phyloP scores from a whole-genome alignment of 2,888 invertebrate species.

The Bursaphelenchus okinawaensis region DNA sequence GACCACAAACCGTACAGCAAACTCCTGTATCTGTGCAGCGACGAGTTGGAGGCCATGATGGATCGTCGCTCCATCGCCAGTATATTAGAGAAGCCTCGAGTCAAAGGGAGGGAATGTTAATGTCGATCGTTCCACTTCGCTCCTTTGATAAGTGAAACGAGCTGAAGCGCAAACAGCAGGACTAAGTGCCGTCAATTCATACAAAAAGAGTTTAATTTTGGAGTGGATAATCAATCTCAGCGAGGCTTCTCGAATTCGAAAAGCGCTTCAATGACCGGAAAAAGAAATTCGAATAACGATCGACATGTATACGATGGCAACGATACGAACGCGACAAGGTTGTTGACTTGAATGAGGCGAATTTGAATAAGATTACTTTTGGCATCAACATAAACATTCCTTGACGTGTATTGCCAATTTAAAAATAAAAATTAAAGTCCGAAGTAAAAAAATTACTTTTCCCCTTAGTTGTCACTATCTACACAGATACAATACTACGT shows the following conservation, averaged over 20 bases:
- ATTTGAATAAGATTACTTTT: too few species aligned
- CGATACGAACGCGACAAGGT: too few species aligned
- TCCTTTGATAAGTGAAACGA: background rate
- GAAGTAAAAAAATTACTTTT: too few species aligned
- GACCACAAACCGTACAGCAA: slow-evolving; percentile 10
- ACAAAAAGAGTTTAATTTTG: background rate
- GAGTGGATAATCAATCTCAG: background rate
- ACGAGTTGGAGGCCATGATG: background rate
- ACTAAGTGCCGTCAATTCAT: background rate
- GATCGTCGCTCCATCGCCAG: background rate
- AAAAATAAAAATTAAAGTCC: too few species aligned
- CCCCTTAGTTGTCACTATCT: too few species aligned
- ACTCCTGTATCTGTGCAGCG: slow-evolving; percentile 8
- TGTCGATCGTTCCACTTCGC: background rate
- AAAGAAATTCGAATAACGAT: too few species aligned
- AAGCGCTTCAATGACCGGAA: background rate
- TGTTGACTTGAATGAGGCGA: too few species aligned
- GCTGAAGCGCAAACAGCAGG: background rate
- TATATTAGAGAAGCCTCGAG: background rate
- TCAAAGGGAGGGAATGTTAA: background rate
- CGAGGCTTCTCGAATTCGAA: too few species aligned
- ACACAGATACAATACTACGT: too few species aligned
- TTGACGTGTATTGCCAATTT: too few species aligned
- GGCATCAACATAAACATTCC: too few species aligned
- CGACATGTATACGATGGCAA: too few species aligned